Evolutionary conservation across 2,113 vertebrate species (phyloP).

Genomic region (Sinosuthora webbiana): DNA sequence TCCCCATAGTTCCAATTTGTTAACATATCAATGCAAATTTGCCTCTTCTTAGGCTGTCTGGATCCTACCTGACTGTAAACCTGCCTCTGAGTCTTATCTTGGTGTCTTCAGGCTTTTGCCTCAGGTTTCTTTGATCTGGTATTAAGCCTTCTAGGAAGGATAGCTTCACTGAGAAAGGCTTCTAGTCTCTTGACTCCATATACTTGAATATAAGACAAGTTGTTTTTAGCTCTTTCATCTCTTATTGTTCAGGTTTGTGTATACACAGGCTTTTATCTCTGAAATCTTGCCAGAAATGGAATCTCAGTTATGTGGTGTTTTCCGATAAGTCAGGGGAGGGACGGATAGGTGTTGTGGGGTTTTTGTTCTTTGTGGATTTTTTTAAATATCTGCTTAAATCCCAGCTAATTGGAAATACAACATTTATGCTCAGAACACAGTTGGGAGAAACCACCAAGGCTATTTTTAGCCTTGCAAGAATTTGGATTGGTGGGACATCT

Average conservation of each 20-base stretch:
- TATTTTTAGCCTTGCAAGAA: neutral
- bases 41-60: neutral
- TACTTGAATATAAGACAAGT: neutral
- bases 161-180: neutral
- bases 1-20: neutral
- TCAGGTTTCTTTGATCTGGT: neutral
- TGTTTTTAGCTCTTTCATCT: neutral
- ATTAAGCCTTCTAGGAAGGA: neutral
- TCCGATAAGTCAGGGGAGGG: neutral
- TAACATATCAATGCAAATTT: neutral
- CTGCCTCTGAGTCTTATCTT: neutral
- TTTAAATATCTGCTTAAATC: neutral
- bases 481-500: neutral
- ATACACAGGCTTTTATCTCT: neutral
- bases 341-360: rapidly evolving
- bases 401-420: neutral
- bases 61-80: neutral
- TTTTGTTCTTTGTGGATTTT: neutral
- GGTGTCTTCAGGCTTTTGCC: neutral
- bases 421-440: neutral
- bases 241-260: neutral
- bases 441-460: neutral
- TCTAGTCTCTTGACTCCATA: neutral
- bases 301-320: neutral
- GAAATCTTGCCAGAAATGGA: neutral